Base-by-base conservation (phyloP, 2,113 vertebrate genomes). In the Myiozetetes cayanensis region DNA sequence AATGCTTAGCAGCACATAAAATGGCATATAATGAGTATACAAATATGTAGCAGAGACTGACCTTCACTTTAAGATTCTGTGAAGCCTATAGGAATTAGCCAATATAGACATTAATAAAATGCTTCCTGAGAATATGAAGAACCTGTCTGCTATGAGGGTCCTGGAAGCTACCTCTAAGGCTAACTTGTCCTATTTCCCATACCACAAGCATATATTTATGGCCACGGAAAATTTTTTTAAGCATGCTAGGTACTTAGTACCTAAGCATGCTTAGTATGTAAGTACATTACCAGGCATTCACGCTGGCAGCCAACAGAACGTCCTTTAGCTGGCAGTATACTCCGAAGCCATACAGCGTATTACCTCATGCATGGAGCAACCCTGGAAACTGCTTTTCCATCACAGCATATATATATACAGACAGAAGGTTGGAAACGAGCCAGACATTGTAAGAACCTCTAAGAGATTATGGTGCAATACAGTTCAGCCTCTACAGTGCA, bases 341-440 rank as follows among this genome's bases (percentile, higher is more conserved):
- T 63, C 68, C 44, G n/a, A 77, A 91, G 62, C 75, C 67, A 73
- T 41, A 77, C 25, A 84, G 61, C 70, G 78, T 87, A 78, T 67
- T 63, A 80, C n/a, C 35, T 93, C 56, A n/a, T 21, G 79, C 30
- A 67, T 9, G 44, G 47, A 92, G 61, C 59, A 81, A 43, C 30
- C 59, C 52, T 47, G 63, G 80, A 92, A 93, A 92, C 28, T 52
- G 52, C 50, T 92, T 70, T 81, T 75, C 72, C 33, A 37, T 67
- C 47, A 72, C 16, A 47, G 65, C 68, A 52, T 17, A 39, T 52
- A 47, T 4, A 8, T 20, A 88, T 20, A 50, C 22, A 96, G 91
- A 86, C 68, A 93, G 93, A 95, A 95, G 76, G 80, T 0, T 94
- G 92, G 80, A 94, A 87, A 65, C 2, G 62, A 92, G 90, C 73